phyloP scores from a whole-genome alignment of 2,888 invertebrate species.

The Coelinius sp. region DNA sequence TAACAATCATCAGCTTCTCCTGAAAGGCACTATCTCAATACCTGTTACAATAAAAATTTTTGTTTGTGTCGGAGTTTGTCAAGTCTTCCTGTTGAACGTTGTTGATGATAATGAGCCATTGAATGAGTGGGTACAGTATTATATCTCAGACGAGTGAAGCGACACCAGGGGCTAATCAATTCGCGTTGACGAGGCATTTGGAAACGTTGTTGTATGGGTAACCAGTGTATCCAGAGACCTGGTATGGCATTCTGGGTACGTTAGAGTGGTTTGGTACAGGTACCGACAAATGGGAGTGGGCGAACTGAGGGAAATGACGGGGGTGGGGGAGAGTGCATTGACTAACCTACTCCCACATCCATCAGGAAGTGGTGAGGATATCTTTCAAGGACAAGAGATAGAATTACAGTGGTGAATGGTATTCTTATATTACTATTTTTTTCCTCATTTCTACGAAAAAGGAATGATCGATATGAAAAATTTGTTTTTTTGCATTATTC shows the following conservation, averaged over 20 bases:
- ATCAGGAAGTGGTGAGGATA: constrained; percentile 15
- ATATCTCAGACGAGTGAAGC: constrained; percentile 18
- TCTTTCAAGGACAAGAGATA: constrained; percentile 16
- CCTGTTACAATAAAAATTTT: not conserved
- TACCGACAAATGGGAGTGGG: constrained; percentile 19
- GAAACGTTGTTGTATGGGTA: not conserved
- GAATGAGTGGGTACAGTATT: constrained; percentile 6
- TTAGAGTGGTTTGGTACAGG: constrained; percentile 5
- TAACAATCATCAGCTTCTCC: not conserved
- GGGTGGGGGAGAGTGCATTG: constrained; percentile 7
- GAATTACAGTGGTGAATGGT: constrained; percentile 13
- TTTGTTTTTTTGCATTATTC: not conserved
- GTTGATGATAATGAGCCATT: constrained; percentile 12
- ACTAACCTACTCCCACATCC: constrained; percentile 17
- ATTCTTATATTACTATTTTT: not conserved
- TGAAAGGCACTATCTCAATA: not conserved
- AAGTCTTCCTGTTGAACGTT: not conserved
- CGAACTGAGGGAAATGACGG: not conserved
- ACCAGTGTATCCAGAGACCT: constrained; percentile 9
- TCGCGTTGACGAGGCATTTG: constrained; percentile 19
- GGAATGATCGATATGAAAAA: constrained; percentile 9
- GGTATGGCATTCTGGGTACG: constrained; percentile 15
- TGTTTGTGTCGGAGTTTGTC: constrained; percentile 8
- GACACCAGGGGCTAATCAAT: constrained; percentile 24
- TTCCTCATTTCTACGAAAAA: not conserved